phyloP scores from a whole-genome alignment of 2,888 invertebrate species.

The Boloria selene region DNA sequence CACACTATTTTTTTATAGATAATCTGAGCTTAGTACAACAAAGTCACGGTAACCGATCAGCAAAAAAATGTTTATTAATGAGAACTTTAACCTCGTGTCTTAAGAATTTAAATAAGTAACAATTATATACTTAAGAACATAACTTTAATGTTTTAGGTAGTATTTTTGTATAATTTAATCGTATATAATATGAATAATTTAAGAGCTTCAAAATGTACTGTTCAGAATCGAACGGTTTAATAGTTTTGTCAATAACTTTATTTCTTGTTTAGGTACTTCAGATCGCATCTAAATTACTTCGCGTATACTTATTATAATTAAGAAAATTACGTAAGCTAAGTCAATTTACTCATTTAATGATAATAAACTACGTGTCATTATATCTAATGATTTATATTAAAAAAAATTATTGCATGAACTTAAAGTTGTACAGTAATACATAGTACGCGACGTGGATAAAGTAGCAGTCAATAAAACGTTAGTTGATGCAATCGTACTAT shows the following conservation, averaged over 20 bases:
- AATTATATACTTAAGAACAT: slow-evolving; percentile 26
- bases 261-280: no score
- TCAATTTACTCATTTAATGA: no score
- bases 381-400: no score
- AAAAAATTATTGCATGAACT: neutral
- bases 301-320: no score
- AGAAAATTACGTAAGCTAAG: no score
- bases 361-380: no score
- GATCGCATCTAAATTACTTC: no score
- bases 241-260: no score
- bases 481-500: slow-evolving; percentile 39
- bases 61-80: slow-evolving; percentile 59
- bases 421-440: slow-evolving; percentile 5
- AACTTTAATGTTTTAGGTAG: neutral
- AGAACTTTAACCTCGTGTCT: slow-evolving; percentile 54
- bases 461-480: slow-evolving; percentile 16
- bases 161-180: slow-evolving; percentile 7
- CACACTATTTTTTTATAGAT: slow-evolving; percentile 53
- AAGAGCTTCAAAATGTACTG: no score
- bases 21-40: slow-evolving; percentile 51
- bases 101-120: slow-evolving; percentile 9
- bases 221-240: no score
- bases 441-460: slow-evolving; percentile 7
- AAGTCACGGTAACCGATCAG: slow-evolving; percentile 54
- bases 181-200: neutral